Evolutionary conservation across 2,113 vertebrate genomes (phyloP).

Genomic region (Phyllopteryx taeniolatus): DNA sequence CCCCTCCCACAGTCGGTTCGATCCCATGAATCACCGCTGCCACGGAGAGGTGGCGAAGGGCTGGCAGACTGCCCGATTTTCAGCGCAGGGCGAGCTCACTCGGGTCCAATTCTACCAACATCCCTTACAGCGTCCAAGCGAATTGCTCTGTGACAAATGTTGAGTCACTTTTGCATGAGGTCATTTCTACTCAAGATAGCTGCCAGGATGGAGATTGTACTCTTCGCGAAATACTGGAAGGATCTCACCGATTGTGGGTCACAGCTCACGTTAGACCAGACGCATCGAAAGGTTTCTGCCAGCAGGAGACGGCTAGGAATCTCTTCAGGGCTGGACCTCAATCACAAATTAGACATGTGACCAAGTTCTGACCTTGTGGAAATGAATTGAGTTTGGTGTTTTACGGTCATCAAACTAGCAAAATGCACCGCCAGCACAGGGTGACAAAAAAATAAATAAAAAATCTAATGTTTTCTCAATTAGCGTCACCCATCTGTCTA

Average conservation of each 20-base stretch:
- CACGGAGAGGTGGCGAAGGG: slow-evolving; percentile 46
- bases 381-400: too few species aligned
- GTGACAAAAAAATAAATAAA: too few species aligned
- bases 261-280: background rate
- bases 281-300: background rate
- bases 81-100: slow-evolving; percentile 21
- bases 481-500: too few species aligned
- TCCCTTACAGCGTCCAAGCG: background rate
- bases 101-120: background rate
- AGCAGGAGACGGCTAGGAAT: background rate
- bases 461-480: too few species aligned
- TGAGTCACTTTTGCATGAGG: slow-evolving; percentile 49
- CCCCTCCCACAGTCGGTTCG: slow-evolving; percentile 69
- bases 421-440: too few species aligned
- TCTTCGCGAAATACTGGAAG: slow-evolving; percentile 19
- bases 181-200: slow-evolving; percentile 37
- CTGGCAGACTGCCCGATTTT: slow-evolving; percentile 23
- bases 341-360: background rate
- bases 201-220: slow-evolving; percentile 39
- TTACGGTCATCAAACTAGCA: too few species aligned
- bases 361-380: too few species aligned
- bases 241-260: slow-evolving; percentile 1
- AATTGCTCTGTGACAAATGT: slow-evolving; percentile 40
- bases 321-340: background rate
- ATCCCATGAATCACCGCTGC: slow-evolving; percentile 68